Evolutionary conservation across 2,888 invertebrate species (phyloP).

Genomic region (Nephrocerus scutellatus): DNA sequence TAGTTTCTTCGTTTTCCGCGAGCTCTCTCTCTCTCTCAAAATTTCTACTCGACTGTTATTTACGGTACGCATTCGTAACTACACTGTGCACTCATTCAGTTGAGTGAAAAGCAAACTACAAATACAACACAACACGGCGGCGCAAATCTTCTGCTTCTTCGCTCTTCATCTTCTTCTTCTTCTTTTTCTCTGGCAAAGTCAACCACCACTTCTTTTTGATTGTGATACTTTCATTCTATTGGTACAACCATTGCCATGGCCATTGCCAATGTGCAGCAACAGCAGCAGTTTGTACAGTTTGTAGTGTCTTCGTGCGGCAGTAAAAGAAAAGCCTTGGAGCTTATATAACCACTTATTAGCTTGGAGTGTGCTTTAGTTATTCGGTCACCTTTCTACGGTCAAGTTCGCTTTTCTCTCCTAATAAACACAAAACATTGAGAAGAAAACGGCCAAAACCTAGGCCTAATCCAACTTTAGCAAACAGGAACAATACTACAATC

Average conservation of each 20-base stretch:
- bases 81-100: no score
- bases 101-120: no score
- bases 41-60: no score
- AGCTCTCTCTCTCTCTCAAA: no score
- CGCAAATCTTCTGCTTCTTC: no score
- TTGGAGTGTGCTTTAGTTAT: constrained; percentile 45
- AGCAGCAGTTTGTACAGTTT: constrained; percentile 17
- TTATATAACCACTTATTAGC: constrained; percentile 46
- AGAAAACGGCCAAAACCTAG: no score
- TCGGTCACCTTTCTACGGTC: constrained; percentile 48
- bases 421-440: constrained; percentile 18
- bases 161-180: neutral
- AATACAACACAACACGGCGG: no score
- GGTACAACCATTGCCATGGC: constrained; percentile 38
- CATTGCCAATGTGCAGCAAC: constrained; percentile 38
- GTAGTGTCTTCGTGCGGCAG: constrained; percentile 18
- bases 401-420: constrained; percentile 40
- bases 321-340: constrained; percentile 40
- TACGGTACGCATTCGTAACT: no score
- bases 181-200: constrained; percentile 1
- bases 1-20: no score
- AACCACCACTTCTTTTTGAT: constrained; percentile 7
- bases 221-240: constrained; percentile 35
- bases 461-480: no score
- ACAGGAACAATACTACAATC: no score